Conservation (phyloP, 2,888 invertebrate genomes). For the Phengaris arion region DNA sequence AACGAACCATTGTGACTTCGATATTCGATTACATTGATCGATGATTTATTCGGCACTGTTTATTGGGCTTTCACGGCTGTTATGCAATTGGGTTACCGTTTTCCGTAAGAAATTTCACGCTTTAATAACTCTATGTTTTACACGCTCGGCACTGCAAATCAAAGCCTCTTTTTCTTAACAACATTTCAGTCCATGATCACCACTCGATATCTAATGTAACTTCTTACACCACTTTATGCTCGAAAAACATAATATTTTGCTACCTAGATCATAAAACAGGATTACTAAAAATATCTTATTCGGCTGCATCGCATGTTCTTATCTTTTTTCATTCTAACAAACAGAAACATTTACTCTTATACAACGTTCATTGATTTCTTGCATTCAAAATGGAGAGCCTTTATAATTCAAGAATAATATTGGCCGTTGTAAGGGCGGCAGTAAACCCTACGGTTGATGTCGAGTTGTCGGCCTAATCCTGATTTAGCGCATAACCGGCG, state of each 20-base stretch:
- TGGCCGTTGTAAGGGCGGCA: conserved; percentile 48
- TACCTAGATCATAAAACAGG: background rate
- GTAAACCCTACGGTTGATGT: conserved; percentile 69
- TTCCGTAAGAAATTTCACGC: conserved; percentile 27
- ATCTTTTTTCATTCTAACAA: background rate
- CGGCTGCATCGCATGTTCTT: background rate
- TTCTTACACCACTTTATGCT: background rate
- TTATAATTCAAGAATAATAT: conserved; percentile 67
- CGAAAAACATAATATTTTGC: background rate
- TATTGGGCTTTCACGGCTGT: conserved; percentile 48
- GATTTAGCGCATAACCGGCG: conserved; percentile 69
- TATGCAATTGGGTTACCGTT: conserved; percentile 34
- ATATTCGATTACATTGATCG: conserved; percentile 72
- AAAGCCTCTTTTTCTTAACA: background rate
- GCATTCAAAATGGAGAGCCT: conserved; percentile 37
- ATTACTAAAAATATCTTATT: background rate
- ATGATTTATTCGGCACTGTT: conserved; percentile 56
- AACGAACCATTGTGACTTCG: conserved; percentile 76
- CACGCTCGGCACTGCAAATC: background rate
- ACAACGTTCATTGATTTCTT: conserved; percentile 26
- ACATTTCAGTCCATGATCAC: background rate
- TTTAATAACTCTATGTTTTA: conserved; percentile 14
- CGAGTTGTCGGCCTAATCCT: conserved; percentile 70
- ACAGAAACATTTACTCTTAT: background rate
- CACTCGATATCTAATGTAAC: no score